phyloP scores from a whole-genome alignment of 2,797 vertebrate species.

The Phrynocephalus guinanensis region DNA sequence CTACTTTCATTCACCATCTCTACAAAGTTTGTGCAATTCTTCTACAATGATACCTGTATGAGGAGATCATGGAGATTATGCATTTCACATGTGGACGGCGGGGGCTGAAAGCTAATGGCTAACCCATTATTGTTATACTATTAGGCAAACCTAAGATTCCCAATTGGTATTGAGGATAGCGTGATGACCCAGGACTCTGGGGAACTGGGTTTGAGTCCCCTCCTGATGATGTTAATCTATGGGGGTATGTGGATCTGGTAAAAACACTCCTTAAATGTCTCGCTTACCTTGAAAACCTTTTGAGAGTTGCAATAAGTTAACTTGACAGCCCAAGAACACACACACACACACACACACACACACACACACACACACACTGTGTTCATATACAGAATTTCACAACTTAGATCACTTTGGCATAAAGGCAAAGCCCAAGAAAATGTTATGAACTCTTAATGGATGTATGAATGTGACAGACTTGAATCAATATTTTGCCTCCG shows the following conservation, averaged over 20 bases:
- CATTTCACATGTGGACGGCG: no score
- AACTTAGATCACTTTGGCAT: background rate
- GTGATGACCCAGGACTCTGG: no score
- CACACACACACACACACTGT: background rate
- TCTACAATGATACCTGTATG: background rate
- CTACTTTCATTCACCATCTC: background rate
- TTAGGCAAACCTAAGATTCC: background rate
- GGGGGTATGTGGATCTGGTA: no score
- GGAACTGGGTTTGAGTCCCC: no score
- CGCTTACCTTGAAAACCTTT: no score
- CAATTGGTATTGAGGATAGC: background rate
- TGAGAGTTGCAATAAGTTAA: no score
- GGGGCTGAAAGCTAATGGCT: background rate
- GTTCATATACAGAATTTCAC: background rate
- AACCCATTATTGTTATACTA: background rate
- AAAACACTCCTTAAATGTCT: no score
- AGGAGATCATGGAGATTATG: no score
- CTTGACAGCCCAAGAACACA: no score
- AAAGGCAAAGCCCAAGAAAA: slow-evolving; percentile 6
- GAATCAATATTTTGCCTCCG: background rate
- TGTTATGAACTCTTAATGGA: background rate
- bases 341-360: no score
- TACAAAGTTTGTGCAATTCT: background rate
- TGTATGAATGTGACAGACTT: background rate
- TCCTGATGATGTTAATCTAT: no score